Conservation (phyloP, 2,797 vertebrate species). For the Propithecus deckenii region DNA sequence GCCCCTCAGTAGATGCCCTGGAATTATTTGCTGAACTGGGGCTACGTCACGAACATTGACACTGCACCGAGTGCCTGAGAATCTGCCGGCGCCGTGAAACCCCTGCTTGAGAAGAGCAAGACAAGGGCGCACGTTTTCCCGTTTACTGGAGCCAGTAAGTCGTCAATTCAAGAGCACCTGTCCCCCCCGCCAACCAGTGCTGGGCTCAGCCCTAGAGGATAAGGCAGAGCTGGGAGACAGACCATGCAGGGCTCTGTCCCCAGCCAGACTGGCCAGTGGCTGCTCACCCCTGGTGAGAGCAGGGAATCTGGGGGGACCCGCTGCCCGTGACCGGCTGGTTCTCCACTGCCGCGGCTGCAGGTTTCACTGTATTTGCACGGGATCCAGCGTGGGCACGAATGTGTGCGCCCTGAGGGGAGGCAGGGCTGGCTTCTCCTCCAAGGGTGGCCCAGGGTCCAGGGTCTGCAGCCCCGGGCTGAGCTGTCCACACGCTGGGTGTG, state of each 20-base stretch:
- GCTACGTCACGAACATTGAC: constrained; percentile 15
- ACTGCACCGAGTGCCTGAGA: background rate
- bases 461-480: rapidly evolving
- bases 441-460: rapidly evolving
- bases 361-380: background rate
- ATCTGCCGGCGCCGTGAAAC: background rate
- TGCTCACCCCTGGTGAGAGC: background rate
- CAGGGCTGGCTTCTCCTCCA: background rate
- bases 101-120: background rate
- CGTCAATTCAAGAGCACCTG: background rate
- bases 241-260: background rate
- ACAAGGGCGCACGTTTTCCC: background rate
- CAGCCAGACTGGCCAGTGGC: background rate
- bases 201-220: background rate
- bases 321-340: rapidly evolving
- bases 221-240: no score
- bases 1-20: background rate
- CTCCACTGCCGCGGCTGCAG: background rate
- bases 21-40: constrained; percentile 13
- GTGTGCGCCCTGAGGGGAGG: background rate
- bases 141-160: background rate
- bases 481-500: rapidly evolving
- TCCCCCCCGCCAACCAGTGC: background rate
- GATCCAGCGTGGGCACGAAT: background rate
- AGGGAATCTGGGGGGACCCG: background rate